Evolutionary conservation across 2,113 vertebrate genomes (phyloP).

Genomic region (Nibea albiflora): DNA sequence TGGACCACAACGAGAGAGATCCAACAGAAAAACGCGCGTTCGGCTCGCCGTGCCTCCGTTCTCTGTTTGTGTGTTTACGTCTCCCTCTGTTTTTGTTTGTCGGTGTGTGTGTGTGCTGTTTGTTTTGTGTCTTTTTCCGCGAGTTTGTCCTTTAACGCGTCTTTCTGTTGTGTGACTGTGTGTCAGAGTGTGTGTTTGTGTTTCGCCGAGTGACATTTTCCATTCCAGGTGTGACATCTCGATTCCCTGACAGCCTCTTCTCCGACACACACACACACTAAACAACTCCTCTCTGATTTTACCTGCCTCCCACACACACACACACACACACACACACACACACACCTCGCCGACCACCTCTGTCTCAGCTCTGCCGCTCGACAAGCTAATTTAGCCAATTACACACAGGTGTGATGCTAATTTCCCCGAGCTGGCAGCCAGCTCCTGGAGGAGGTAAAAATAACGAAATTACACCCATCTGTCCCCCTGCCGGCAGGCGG

Average conservation of each 20-base stretch:
- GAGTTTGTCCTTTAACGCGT: constrained; percentile 54
- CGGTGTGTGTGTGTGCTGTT: constrained; percentile 49
- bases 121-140: constrained; percentile 42
- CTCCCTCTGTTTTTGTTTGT: constrained; percentile 59
- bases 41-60: not conserved
- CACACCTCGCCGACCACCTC: constrained; percentile 76
- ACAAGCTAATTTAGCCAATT: constrained; percentile 88
- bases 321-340: constrained; percentile 41
- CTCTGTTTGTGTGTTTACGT: constrained; percentile 41
- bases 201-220: constrained; percentile 63
- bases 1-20: too few relatives aligned
- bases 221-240: constrained; percentile 69
- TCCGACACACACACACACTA: constrained; percentile 65
- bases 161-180: constrained; percentile 42
- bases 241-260: constrained; percentile 70
- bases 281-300: constrained; percentile 76
- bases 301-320: constrained; percentile 56
- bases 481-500: constrained; percentile 74
- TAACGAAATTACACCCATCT: constrained; percentile 88
- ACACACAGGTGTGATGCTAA: constrained; percentile 89
- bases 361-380: constrained; percentile 81
- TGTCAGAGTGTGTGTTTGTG: constrained; percentile 18
- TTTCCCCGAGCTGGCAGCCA: constrained; percentile 82
- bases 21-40: not conserved
- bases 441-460: constrained; percentile 86